Conservation (phyloP, 2,888 invertebrate species). For the Plutella xylostella region DNA sequence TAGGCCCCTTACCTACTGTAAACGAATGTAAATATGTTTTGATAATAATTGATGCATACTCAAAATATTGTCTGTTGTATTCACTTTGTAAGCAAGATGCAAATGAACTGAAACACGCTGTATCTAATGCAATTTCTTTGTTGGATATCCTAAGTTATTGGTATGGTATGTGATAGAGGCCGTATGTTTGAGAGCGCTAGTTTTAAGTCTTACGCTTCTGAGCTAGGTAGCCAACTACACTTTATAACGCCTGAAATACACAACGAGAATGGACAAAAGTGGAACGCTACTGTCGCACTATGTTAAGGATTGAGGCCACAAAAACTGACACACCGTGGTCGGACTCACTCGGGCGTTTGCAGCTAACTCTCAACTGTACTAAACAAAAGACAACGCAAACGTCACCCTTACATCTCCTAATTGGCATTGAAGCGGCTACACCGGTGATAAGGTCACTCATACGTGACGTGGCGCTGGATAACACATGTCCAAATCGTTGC, state of each 20-base stretch:
- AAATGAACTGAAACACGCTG: background rate
- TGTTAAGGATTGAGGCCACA: conserved; percentile 9
- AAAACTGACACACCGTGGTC: conserved; percentile 7
- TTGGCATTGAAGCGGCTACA: conserved; percentile 1
- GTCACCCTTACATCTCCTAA: background rate
- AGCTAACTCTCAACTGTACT: conserved; percentile 6
- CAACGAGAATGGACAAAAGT: conserved; percentile 11
- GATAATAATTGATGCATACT: conserved; percentile 3
- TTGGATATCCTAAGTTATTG: conserved; percentile 6
- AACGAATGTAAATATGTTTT: conserved; percentile 7
- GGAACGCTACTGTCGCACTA: conserved; percentile 10
- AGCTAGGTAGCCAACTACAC: conserved; percentile 8
- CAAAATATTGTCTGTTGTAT: conserved; percentile 6
- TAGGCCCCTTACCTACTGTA: conserved; percentile 2
- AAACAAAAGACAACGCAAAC: conserved; percentile 1
- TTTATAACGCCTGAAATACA: conserved; percentile 11
- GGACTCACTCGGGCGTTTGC: conserved; percentile 8
- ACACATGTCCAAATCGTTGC: conserved; percentile 2
- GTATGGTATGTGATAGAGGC: conserved; percentile 7
- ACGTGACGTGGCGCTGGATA: conserved; percentile 1
- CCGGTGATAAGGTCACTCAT: conserved; percentile 3
- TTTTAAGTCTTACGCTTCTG: conserved; percentile 6
- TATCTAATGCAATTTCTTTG: conserved; percentile 1
- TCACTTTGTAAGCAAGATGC: conserved; percentile 2
- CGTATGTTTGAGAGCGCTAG: conserved; percentile 6